Evolutionary conservation across 2,797 vertebrate species (phyloP).

Genomic region (Podarcis lilfordi): DNA sequence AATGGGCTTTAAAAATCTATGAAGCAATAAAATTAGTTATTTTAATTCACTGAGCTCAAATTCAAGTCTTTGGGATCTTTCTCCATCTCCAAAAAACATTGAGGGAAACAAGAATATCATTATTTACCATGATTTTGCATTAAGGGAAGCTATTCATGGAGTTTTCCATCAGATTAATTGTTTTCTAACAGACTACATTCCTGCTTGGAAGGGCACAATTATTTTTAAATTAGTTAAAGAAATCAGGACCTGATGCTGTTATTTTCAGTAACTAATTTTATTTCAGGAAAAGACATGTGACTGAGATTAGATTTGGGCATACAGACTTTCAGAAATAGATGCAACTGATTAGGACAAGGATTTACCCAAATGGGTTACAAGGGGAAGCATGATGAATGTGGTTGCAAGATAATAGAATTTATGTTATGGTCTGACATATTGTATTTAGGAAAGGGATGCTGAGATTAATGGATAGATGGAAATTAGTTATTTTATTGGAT

Average conservation of each 20-base stretch:
- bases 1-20: too few relatives aligned
- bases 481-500: neutral
- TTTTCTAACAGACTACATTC: neutral
- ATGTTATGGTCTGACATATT: neutral
- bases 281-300: neutral
- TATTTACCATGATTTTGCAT: neutral
- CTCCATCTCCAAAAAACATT: neutral
- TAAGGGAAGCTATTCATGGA: neutral
- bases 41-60: neutral
- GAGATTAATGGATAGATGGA: neutral
- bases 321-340: neutral
- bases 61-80: neutral
- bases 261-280: neutral
- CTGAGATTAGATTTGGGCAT: neutral
- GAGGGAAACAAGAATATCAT: neutral
- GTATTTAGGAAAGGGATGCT: neutral
- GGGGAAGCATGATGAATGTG: neutral
- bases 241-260: neutral
- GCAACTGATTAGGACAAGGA: neutral
- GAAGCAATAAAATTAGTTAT: neutral
- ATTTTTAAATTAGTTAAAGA: neutral
- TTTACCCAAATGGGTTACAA: neutral
- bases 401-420: neutral
- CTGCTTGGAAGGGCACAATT: neutral
- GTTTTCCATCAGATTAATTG: neutral